Conservation (phyloP, 2,888 invertebrate genomes). For the Melanostoma mellinum region DNA sequence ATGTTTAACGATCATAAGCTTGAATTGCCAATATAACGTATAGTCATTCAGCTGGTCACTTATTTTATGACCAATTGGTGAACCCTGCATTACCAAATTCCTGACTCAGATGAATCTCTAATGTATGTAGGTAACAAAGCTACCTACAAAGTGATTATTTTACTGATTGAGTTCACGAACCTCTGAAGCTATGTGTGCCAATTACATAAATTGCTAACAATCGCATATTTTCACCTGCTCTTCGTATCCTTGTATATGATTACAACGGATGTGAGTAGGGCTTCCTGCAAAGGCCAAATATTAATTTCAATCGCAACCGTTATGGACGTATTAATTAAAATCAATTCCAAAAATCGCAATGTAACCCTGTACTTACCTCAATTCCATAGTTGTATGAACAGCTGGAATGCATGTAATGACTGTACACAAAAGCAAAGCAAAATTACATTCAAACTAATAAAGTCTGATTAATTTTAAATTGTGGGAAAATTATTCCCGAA, state of each 20-base stretch:
- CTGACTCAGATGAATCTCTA: neutral
- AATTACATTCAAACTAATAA: constrained; percentile 45
- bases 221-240: constrained; percentile 56
- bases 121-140: neutral
- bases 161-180: constrained; percentile 42
- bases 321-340: constrained; percentile 58
- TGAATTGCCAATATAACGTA: neutral
- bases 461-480: constrained; percentile 65
- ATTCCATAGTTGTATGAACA: constrained; percentile 48
- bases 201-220: constrained; percentile 52
- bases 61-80: neutral
- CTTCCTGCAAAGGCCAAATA: neutral
- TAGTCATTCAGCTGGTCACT: constrained; percentile 9
- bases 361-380: constrained; percentile 58
- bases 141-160: constrained; percentile 12
- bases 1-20: no score
- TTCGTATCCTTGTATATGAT: constrained; percentile 11
- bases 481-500: constrained; percentile 46
- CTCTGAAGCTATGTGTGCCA: constrained; percentile 34
- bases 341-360: constrained; percentile 57
- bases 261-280: neutral
- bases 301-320: constrained; percentile 23
- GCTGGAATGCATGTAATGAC: constrained; percentile 29
- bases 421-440: constrained; percentile 19
- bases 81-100: neutral